Evolutionary conservation across 2,797 vertebrate species (phyloP), one percentile per base, ranked within the genome.

Genomic region (Antennarius maculatus): DNA sequence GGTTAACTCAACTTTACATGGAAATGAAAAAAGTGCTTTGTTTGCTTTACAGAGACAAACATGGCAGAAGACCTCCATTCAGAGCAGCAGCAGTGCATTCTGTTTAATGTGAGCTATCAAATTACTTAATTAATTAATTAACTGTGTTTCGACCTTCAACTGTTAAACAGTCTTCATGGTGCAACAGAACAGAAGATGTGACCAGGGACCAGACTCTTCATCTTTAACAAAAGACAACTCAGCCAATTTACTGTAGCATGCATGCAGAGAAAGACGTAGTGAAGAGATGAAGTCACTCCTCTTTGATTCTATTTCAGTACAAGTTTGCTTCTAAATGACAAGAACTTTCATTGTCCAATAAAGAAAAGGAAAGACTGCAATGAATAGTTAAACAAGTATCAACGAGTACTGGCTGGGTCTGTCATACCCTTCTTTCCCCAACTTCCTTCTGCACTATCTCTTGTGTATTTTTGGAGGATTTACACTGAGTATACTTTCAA

Each of bases 21-120:
- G 59, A 81, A 70, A 48, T 70, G 66, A 7, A 79, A 63, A 37
- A 65, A 76, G 37, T 27, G 53, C 43, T 63, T 49, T 51, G 61
- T 71, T 75, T 68, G 16, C 46, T 66, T 51, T n/a, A 57, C 41
- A 37, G 1, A 49, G 14, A 79, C 61, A 74, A 63, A 73, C 57
- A 80, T 58, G 23, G 76, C 64, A 74, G 68, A 76, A 56, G 66
- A 66, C 62, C 55, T 78, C 66, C 34, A 61, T 54, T 31, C 3
- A 23, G 66, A 57, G 75, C 80, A 66, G 39, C 64, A 66, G 18
- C 67, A 54, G 7, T 71, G 68, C 52, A 54, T 81, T 63, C 80
- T 83, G 82, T 73, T 80, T 54, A 70, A 18, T 60, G 66, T 74
- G 57, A 77, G 65, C 61, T 45, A 75, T 83, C 34, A 56, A 39